Conservation (phyloP, 2,113 vertebrate genomes). For the Planiliza haematocheilus region DNA sequence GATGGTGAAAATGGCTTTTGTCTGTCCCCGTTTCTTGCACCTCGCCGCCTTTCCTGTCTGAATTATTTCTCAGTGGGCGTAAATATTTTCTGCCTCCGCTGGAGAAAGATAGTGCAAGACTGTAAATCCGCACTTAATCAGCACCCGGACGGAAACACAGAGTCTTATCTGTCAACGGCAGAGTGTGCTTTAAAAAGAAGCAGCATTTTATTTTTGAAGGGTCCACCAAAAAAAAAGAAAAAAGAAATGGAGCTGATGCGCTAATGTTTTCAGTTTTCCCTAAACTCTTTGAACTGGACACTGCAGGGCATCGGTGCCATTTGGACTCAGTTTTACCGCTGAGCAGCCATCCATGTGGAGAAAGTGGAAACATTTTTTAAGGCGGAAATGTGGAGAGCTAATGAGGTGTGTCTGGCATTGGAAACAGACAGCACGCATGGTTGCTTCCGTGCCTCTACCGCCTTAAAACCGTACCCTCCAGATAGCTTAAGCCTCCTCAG, state of each 20-base stretch:
- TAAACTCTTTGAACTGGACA: constrained; percentile 41
- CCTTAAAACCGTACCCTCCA: constrained; percentile 11
- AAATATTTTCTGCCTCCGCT: constrained; percentile 38
- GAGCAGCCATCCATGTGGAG: constrained; percentile 47
- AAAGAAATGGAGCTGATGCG: constrained; percentile 2
- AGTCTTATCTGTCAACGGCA: constrained; percentile 65
- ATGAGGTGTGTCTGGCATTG: constrained; percentile 55
- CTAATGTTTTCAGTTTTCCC: constrained; percentile 8
- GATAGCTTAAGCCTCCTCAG: constrained; percentile 39
- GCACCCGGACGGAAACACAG: constrained; percentile 32
- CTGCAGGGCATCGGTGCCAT: constrained; percentile 34
- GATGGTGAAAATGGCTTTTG: constrained; percentile 57
- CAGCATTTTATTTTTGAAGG: constrained; percentile 31
- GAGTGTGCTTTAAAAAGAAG: constrained; percentile 30
- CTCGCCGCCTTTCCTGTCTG: constrained; percentile 11
- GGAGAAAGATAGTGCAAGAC: constrained; percentile 29
- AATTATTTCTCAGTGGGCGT: constrained; percentile 3
- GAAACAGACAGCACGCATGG: constrained; percentile 39
- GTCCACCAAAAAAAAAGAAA: background rate
- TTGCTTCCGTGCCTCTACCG: constrained; percentile 41
- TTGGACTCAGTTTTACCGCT: constrained; percentile 48
- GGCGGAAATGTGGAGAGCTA: constrained; percentile 42
- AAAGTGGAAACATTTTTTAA: constrained; percentile 28
- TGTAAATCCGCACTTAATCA: constrained; percentile 56
- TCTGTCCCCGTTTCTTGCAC: constrained; percentile 18